A percentile compares a stretch with the other conserved stretches of the same genome.
Evolutionary conservation across 2,797 vertebrate species (phyloP).

Genomic region (Phataginus tetradactyla): DNA sequence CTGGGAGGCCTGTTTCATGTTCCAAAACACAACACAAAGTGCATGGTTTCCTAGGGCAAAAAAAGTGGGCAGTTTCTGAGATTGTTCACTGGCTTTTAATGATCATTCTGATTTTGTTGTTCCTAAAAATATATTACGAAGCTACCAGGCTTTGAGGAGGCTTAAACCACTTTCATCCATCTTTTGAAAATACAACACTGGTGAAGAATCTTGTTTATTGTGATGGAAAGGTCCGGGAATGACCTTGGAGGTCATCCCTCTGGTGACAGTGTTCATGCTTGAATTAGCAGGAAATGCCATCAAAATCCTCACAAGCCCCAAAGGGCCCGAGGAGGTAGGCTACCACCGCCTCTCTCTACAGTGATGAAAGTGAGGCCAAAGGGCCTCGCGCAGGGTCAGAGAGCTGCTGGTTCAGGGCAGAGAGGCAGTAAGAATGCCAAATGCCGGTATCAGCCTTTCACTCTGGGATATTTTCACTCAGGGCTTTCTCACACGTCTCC

Average conservation of each 20-base stretch:
- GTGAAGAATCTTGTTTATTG: background rate
- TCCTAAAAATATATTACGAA: constrained; percentile 24
- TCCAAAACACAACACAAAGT: constrained; percentile 66
- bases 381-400: background rate
- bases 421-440: background rate
- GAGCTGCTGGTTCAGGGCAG: background rate
- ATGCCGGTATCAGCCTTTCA: background rate
- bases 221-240: background rate
- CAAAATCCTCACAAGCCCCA: background rate
- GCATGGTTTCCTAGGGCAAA: constrained; percentile 6
- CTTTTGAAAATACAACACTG: background rate
- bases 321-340: background rate
- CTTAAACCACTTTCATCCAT: background rate
- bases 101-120: background rate
- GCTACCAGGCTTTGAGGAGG: background rate
- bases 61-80: background rate
- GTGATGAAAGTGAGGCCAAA: background rate
- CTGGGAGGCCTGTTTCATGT: background rate
- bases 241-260: background rate
- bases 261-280: background rate
- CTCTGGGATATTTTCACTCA: background rate
- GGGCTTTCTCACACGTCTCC: background rate
- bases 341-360: background rate
- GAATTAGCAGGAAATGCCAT: background rate
- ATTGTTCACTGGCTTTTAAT: background rate